Base-by-base conservation (phyloP, 2,888 invertebrate species). In the Exocentrus adspersus region DNA sequence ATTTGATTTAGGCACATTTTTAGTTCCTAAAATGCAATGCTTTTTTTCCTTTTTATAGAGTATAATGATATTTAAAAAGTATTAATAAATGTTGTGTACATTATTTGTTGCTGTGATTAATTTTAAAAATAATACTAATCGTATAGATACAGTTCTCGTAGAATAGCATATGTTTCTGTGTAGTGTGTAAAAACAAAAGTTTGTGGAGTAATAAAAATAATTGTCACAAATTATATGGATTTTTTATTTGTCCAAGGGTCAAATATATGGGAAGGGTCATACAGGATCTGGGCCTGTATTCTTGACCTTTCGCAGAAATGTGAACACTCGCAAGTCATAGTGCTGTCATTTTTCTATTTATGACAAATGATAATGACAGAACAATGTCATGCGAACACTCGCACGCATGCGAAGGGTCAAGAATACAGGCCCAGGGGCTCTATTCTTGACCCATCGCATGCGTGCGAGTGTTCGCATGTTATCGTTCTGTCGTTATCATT, bases 41-140 rank as follows among this genome's bases (percentile, higher is more conserved):
- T 72, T 67, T 65, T 65, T 60, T 60, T 62, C 57, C 56, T 64
- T 70, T 67, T 72, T 68, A 71, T 74, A 72, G 68, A 73, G 70
- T 73, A 74, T 75, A 75, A 72, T 72, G 72, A 75, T 75, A 76
- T 69, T 65, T 63, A 70, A 68, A n/a, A 72, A 74, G 70, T 74
- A 74, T 70, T 74, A 68, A 68, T 75, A 70, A 75, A 76, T 81
- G 80, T 82, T 78, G 79, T 80, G 79, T 78, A 81, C 79, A 80
- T 82, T 80, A 81, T 81, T n/a, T 81, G 81, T 83, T 82, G 82
- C 83, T 83, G 83, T 83, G 83, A 83, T 83, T 83, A 79, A 77
- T 79, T 80, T n/a, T 79, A 75, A 76, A 77, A 74, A 69, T 32
- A 70, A 65, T 71, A 69, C 53, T 70, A 70, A 70, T 68, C 74